Evolutionary conservation across 2,888 invertebrate species (phyloP).

Genomic region (Beris chalybata): DNA sequence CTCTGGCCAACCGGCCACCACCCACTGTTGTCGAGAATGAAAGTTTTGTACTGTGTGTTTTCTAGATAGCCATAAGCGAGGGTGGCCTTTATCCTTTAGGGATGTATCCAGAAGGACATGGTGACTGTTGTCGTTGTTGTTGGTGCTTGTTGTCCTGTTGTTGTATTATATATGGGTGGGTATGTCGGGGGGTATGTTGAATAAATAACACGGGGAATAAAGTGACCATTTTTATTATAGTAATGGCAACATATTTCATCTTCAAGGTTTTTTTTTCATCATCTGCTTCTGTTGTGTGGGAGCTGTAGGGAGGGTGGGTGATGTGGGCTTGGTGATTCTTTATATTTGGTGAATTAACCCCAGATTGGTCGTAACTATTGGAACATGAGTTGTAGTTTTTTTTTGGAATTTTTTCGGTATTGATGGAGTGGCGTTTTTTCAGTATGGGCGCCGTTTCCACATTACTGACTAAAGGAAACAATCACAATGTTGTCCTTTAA

Average conservation of each 20-base stretch:
- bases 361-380: too few species aligned
- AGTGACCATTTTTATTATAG: slow-evolving; percentile 43
- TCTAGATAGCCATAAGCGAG: slow-evolving; percentile 27
- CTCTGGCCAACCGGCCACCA: neutral
- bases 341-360: slow-evolving; percentile 8
- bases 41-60: slow-evolving; percentile 17
- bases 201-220: slow-evolving; percentile 41
- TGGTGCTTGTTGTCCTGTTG: neutral
- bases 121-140: slow-evolving; percentile 7
- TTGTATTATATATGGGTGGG: neutral
- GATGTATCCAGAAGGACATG: slow-evolving; percentile 22
- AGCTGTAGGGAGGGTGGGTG: neutral
- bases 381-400: too few species aligned
- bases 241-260: slow-evolving; percentile 43
- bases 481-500: too few species aligned
- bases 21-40: neutral
- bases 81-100: slow-evolving; percentile 24
- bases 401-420: too few species aligned
- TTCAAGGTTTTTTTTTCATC: slow-evolving; percentile 15
- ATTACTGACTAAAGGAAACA: too few species aligned
- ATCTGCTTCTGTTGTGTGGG: neutral
- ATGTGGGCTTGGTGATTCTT: slow-evolving; percentile 1
- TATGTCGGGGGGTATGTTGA: slow-evolving; percentile 22
- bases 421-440: too few species aligned
- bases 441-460: too few species aligned